Conservation (phyloP, 2,797 vertebrate genomes). For the Streptopelia turtur region DNA sequence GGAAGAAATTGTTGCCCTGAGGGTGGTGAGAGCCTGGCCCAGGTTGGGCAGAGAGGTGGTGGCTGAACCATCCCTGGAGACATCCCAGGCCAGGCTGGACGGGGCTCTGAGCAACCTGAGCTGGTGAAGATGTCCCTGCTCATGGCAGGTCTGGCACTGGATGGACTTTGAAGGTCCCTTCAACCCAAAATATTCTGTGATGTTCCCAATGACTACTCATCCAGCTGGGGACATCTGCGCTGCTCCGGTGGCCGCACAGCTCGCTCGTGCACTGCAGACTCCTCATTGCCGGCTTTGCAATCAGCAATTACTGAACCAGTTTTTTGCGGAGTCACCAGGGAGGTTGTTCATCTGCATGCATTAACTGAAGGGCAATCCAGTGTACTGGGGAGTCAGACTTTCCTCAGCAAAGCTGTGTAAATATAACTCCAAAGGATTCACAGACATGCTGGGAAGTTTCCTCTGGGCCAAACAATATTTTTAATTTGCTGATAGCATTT, state of each 20-base stretch:
- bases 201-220: fast-evolving
- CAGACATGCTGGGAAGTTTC: conserved; percentile 26
- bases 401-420: background rate
- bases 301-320: background rate
- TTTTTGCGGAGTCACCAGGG: background rate
- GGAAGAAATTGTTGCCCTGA: too few relatives aligned
- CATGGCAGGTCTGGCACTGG: too few relatives aligned
- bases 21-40: too few relatives aligned
- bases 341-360: background rate
- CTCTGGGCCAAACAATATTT: conserved; percentile 44
- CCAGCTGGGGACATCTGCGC: background rate
- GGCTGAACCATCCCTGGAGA: too few relatives aligned
- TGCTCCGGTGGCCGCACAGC: background rate
- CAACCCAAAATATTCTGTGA: too few relatives aligned
- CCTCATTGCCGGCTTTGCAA: background rate
- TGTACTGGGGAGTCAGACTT: background rate
- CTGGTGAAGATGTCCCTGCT: too few relatives aligned
- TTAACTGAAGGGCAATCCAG: background rate
- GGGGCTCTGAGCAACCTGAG: too few relatives aligned
- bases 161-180: too few relatives aligned
- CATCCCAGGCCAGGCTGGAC: too few relatives aligned
- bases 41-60: too few relatives aligned
- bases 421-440: background rate
- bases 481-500: conserved; percentile 62
- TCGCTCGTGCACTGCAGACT: fast-evolving